Conservation (phyloP, 2,888 invertebrate genomes). For the Nephrotoma appendiculata region DNA sequence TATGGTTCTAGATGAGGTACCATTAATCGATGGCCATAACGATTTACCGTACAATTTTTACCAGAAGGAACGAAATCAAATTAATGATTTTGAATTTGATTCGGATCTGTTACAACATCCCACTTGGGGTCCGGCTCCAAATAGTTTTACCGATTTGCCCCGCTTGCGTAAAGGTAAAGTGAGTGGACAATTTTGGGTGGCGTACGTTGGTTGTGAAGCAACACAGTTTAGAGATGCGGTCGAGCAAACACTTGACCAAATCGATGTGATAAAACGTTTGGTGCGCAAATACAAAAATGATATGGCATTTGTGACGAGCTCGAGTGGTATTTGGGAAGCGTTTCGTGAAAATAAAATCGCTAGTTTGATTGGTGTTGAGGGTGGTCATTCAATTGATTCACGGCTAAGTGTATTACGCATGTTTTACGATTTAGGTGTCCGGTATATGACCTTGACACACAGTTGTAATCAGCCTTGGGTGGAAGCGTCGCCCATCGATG, state of each 20-base stretch:
- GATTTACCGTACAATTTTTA: slow-evolving; percentile 35
- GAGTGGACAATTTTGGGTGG: slow-evolving; percentile 47
- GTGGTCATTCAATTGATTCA: slow-evolving; percentile 45
- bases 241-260: slow-evolving; percentile 40
- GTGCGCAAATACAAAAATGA: slow-evolving; percentile 31
- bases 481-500: slow-evolving; percentile 8
- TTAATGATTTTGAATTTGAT: slow-evolving; percentile 29
- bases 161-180: slow-evolving; percentile 36
- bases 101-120: slow-evolving; percentile 26
- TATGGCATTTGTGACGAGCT: slow-evolving; percentile 27
- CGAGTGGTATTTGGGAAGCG: slow-evolving; percentile 32
- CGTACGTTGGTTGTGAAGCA: slow-evolving; percentile 35
- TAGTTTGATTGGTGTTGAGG: slow-evolving; percentile 44
- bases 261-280: slow-evolving; percentile 43
- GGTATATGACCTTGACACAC: slow-evolving; percentile 47
- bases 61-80: slow-evolving; percentile 25
- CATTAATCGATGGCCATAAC: slow-evolving; percentile 26
- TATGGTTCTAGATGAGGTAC: slow-evolving; percentile 9
- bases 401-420: slow-evolving; percentile 39
- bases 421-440: slow-evolving; percentile 42
- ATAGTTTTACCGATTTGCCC: slow-evolving; percentile 38
- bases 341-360: slow-evolving; percentile 37
- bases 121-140: slow-evolving; percentile 25
- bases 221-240: slow-evolving; percentile 40
- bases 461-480: slow-evolving; percentile 45